Conservation (phyloP, 2,888 invertebrate genomes). For the Tipula unca region DNA sequence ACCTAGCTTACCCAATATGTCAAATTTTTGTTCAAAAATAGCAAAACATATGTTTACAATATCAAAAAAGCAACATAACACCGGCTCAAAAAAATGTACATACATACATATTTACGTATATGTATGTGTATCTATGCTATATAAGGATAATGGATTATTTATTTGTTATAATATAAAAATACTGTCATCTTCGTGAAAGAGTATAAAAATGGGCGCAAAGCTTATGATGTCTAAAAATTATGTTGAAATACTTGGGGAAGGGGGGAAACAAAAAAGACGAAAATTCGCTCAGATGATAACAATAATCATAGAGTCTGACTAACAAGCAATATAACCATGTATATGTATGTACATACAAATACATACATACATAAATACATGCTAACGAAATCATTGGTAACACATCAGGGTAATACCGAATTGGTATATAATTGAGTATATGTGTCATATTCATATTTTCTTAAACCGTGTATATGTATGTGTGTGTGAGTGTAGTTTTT, state of each 20-base stretch:
- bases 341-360: background rate
- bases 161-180: background rate
- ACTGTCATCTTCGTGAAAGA: background rate
- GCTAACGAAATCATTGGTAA: background rate
- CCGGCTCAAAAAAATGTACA: background rate
- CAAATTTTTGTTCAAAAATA: background rate
- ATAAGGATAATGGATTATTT: background rate
- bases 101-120: no score
- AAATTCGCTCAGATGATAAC: background rate
- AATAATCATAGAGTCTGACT: background rate
- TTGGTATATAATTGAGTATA: background rate
- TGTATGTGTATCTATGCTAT: background rate
- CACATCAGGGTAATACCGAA: background rate
- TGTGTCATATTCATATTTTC: background rate
- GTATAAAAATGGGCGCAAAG: background rate
- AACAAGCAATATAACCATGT: background rate
- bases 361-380: no score
- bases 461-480: background rate
- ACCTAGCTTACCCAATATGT: background rate
- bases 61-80: background rate
- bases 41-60: background rate
- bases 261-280: background rate
- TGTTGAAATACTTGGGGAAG: background rate
- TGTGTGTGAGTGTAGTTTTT: background rate
- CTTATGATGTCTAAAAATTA: background rate